A percentile compares a stretch with the other conserved stretches of the same genome.
Evolutionary conservation across 1,140 invertebrate genomes (phyloP).

Genomic region (Drosophila oshimai): DNA sequence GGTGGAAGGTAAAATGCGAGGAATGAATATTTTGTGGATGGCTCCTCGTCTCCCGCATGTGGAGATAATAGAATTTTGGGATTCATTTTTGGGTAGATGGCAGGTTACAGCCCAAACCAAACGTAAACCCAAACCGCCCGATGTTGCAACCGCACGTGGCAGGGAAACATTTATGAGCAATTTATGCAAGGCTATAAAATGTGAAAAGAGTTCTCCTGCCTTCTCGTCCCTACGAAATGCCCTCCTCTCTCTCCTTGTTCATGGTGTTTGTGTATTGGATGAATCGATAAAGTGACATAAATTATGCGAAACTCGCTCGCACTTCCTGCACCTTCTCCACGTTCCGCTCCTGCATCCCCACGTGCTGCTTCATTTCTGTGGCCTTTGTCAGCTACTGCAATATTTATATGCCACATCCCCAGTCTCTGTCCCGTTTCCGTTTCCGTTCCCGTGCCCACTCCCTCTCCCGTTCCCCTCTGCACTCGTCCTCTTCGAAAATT

Average conservation of each 20-base stretch:
- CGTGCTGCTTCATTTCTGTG: slow-evolving; percentile 26
- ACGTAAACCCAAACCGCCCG: neutral
- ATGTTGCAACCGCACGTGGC: slow-evolving; percentile 17
- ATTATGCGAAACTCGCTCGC: slow-evolving; percentile 47
- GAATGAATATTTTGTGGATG: neutral
- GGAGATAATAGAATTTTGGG: slow-evolving; percentile 37
- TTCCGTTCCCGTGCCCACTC: too few species aligned
- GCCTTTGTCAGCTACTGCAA: slow-evolving; percentile 60
- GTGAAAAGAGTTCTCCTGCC: slow-evolving; percentile 14
- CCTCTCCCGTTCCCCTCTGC: too few species aligned
- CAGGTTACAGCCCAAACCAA: neutral
- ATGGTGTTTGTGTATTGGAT: neutral
- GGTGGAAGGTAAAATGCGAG: neutral
- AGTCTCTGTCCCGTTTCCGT: too few species aligned
- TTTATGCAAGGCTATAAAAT: slow-evolving; percentile 60
- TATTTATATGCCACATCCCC: slow-evolving; percentile 39
- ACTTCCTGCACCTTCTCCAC: neutral
- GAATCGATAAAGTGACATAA: slow-evolving; percentile 70
- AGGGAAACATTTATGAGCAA: slow-evolving; percentile 56
- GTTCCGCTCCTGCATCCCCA: too few species aligned
- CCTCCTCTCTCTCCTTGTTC: too few species aligned
- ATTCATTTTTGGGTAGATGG: slow-evolving; percentile 16
- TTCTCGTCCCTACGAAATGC: neutral
- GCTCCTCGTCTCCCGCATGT: neutral
- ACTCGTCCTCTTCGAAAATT: neutral